phyloP scores from a whole-genome alignment of 2,113 vertebrate species.

The Xyliphius kryptos region DNA sequence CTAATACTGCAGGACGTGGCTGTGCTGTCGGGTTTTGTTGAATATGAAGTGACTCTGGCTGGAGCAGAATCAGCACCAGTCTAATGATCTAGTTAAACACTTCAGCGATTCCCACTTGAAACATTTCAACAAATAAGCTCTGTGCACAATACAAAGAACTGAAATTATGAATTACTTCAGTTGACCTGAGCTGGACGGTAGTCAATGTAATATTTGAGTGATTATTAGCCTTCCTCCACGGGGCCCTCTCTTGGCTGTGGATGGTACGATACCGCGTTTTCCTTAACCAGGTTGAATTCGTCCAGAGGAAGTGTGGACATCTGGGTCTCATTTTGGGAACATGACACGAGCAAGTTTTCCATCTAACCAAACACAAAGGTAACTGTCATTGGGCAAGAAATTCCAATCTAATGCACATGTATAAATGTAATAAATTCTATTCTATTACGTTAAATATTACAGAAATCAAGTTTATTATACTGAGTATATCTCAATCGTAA shows the following conservation, averaged over 20 bases:
- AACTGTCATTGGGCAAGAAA: background rate
- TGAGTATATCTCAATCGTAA: no score
- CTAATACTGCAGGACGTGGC: background rate
- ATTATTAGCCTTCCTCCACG: slow-evolving; percentile 55
- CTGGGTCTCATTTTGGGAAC: slow-evolving; percentile 65
- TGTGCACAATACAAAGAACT: slow-evolving; percentile 64
- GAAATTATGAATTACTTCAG: slow-evolving; percentile 67
- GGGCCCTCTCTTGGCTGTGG: slow-evolving; percentile 43
- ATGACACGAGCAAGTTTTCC: slow-evolving; percentile 37
- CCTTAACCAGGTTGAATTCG: slow-evolving; percentile 67
- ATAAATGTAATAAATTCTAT: no score
- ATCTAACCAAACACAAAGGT: slow-evolving; percentile 47
- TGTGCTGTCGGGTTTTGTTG: slow-evolving; percentile 27
- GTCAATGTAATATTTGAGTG: slow-evolving; percentile 59
- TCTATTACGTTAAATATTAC: no score
- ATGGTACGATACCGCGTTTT: slow-evolving; percentile 54
- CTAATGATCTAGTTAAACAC: slow-evolving; percentile 34
- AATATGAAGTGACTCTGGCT: slow-evolving; percentile 35
- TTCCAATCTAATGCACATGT: no score
- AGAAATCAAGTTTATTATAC: no score
- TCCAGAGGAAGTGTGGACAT: slow-evolving; percentile 73
- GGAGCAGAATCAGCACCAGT: slow-evolving; percentile 34
- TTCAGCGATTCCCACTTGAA: slow-evolving; percentile 42
- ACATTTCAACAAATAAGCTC: slow-evolving; percentile 50
- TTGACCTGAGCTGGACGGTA: slow-evolving; percentile 84